Evolutionary conservation across 2,797 vertebrate species (phyloP).

Genomic region (Chaenodraco wilsoni): DNA sequence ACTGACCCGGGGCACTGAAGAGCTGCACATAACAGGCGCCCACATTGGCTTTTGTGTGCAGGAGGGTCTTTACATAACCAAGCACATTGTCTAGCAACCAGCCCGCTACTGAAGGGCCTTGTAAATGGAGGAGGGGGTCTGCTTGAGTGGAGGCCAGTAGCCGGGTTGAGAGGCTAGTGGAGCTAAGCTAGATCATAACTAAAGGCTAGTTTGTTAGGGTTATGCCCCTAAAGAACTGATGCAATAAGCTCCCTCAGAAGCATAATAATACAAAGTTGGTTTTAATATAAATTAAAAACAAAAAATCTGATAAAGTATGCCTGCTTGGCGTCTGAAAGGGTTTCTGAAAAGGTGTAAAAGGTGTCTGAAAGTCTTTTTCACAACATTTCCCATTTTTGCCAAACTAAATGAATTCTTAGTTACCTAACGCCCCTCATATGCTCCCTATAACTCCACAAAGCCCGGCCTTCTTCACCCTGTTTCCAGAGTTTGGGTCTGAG

Average conservation of each 20-base stretch:
- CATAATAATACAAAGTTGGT: conserved; percentile 16
- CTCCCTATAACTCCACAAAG: conserved; percentile 67
- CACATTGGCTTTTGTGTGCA: conserved; percentile 86
- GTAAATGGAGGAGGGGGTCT: conserved; percentile 78
- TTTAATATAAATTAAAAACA: not conserved
- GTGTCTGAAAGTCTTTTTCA: conserved; percentile 2
- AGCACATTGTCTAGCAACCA: conserved; percentile 88
- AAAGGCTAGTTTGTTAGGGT: conserved; percentile 73
- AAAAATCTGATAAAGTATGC: not conserved
- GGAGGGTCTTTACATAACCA: conserved; percentile 89
- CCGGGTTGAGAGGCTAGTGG: conserved; percentile 71
- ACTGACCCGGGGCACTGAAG: conserved; percentile 84
- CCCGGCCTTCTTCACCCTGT: conserved; percentile 68
- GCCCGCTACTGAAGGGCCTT: conserved; percentile 78
- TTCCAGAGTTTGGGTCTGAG: conserved; percentile 61
- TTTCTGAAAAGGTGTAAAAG: not conserved
- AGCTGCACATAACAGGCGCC: conserved; percentile 81
- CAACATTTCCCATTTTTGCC: conserved; percentile 29
- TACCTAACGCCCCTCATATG: conserved; percentile 40
- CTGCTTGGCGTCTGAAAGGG: not conserved
- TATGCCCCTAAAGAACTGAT: conserved; percentile 58
- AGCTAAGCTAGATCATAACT: conserved; percentile 69
- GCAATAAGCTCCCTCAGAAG: conserved; percentile 43
- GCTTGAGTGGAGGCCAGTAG: conserved; percentile 73
- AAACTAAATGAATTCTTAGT: conserved; percentile 41